These are phyloP conservation scores for Dendroctonus valens DNA, from an alignment of 1,140 invertebrate species.

Conservation along the genomic window DNA sequence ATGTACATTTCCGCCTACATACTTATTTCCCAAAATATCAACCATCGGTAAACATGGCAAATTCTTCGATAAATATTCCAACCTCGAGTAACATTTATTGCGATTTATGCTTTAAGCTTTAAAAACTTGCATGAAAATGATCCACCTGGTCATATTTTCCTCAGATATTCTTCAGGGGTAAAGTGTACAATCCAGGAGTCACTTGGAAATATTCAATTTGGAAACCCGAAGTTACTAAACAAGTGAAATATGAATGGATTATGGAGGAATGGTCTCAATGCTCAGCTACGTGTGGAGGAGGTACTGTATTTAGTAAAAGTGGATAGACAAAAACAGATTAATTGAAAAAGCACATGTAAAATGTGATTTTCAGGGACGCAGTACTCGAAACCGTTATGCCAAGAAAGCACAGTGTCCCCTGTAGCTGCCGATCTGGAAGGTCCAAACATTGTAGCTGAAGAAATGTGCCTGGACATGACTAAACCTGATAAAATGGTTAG, in stretches of 20 bases:
- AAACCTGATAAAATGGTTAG: constrained; percentile 62
- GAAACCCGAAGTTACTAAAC: constrained; percentile 58
- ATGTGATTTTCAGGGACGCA: constrained; percentile 50
- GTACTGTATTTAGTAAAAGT: constrained; percentile 43
- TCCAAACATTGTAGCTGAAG: constrained; percentile 61
- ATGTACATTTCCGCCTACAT: too few species aligned
- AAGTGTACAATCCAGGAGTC: constrained; percentile 74
- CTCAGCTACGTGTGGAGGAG: constrained; percentile 74
- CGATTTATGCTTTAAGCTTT: too few species aligned
- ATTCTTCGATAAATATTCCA: too few species aligned
- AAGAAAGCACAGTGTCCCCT: constrained; percentile 60
- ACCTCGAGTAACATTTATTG: too few species aligned
- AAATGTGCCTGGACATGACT: constrained; percentile 59
- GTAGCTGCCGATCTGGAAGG: constrained; percentile 41
- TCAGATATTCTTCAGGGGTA: constrained; percentile 78
- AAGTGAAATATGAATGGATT: constrained; percentile 69
- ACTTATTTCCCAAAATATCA: too few species aligned
- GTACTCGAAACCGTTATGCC: constrained; percentile 62
- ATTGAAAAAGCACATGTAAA: background rate
- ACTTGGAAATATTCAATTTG: constrained; percentile 81
- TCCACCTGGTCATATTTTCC: background rate
- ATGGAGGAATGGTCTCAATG: constrained; percentile 77
- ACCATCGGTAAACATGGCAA: too few species aligned
- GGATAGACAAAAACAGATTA: background rate
- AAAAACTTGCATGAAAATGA: background rate